Evolutionary conservation across 2,113 vertebrate species (phyloP), one percentile per base, ranked within the genome.

Genomic region (Ptilorrhoa leucosticta): DNA sequence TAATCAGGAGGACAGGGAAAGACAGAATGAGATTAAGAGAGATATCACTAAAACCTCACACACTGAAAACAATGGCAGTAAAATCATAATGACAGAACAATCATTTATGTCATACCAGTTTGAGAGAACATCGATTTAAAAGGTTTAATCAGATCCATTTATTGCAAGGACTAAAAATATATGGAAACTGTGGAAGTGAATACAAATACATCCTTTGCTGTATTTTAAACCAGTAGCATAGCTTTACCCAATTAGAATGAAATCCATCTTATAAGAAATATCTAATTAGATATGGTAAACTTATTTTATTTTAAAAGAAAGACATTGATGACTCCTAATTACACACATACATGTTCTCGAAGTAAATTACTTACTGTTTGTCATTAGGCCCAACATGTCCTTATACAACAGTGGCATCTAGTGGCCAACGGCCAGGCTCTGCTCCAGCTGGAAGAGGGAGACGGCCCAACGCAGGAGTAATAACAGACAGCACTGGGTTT

Each of bases 401-500:
- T 98, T 96, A 98, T 97, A 87, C 98, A 98, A 98, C 97, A 98
- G 95, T 97, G 97, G 91, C 98, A 98, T 95, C 98, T 98, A 98
- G 98, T 86, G 98, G 98, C 86, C 93, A 79, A 13, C 64, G 84
- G 54, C 37, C 93, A 61, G 90, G 82, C 60, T 30, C 60, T 19
- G 90, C 90, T 53, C 23, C 23, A 37, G 63, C 63, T 37, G 80
- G 21, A 63, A 47, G 54, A 56, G 30, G 21, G 45, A 94, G 69
- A 21, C 20, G 66, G 57, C 19, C 63, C 82, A 72, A 87, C 35
- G 39, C n/a, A 21, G 24, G 28, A 54, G 42, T 6, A 12, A 2
- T 3, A 78, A 8, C 8, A 50, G 56, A 35, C 57, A 63, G 7
- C 44, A 5, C 23, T 3, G 11, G 6, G 1, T 0, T 53, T 51